These are phyloP conservation scores for Hippoglossus stenolepis DNA, from an alignment of 2,113 vertebrate genomes.

Conservation along the genomic window DNA sequence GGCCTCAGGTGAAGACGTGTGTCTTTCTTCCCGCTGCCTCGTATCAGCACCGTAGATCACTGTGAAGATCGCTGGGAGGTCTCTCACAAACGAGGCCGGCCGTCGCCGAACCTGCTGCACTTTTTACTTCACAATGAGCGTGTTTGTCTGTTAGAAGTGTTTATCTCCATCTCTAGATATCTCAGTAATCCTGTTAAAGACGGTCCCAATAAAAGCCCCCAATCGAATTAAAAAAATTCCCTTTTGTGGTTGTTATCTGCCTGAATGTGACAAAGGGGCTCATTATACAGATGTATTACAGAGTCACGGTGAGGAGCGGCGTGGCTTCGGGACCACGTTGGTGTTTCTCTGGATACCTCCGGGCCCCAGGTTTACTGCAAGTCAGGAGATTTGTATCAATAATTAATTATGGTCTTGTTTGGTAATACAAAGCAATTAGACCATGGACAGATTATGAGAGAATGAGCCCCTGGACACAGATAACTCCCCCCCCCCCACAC, in stretches of 20 bases:
- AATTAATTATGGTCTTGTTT: background rate
- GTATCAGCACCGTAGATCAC: slow-evolving; percentile 43
- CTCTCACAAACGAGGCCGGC: slow-evolving; percentile 5
- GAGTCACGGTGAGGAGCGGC: too few species aligned
- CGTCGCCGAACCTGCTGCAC: background rate
- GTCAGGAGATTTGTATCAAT: background rate
- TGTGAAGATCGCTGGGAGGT: slow-evolving; percentile 25
- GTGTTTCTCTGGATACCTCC: background rate
- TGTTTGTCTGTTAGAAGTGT: slow-evolving; percentile 1
- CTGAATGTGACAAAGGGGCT: background rate
- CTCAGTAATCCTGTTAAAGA: background rate
- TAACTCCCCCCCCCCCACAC: background rate
- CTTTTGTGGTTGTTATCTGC: background rate
- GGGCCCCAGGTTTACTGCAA: too few species aligned
- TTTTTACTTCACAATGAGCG: slow-evolving; percentile 3
- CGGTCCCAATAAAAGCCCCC: background rate
- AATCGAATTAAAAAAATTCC: background rate
- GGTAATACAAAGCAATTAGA: background rate
- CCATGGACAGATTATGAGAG: background rate
- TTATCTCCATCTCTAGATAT: slow-evolving; percentile 3
- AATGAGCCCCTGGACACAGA: background rate
- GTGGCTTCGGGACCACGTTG: background rate
- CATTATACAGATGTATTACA: background rate
- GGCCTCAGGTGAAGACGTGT: slow-evolving; percentile 43
- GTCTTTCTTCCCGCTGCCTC: slow-evolving; percentile 16